phyloP scores from a whole-genome alignment of 2,888 invertebrate species.

The Nemotelus nigrinus region DNA sequence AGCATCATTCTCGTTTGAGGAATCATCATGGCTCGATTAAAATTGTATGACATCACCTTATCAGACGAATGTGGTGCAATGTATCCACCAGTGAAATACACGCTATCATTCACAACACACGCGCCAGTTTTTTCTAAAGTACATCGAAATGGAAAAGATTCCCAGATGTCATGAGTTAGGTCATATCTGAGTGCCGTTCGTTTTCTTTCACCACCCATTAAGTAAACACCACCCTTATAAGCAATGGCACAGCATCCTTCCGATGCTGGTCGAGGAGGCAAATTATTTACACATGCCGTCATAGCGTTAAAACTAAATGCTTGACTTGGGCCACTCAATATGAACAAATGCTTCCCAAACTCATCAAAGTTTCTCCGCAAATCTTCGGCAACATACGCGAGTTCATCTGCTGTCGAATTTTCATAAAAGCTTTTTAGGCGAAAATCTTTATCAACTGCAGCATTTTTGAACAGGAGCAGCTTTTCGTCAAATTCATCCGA shows the following conservation, averaged over 20 bases:
- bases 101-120: background rate
- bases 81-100: slow-evolving; percentile 33
- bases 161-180: background rate
- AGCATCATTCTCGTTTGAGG: slow-evolving; percentile 8
- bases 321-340: slow-evolving; percentile 13
- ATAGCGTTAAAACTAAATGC: slow-evolving; percentile 16
- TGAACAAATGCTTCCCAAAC: background rate
- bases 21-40: slow-evolving; percentile 15
- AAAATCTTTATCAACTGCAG: too few relatives aligned
- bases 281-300: background rate
- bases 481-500: too few relatives aligned
- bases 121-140: background rate
- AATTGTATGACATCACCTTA: slow-evolving; percentile 19
- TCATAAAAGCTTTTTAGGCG: too few relatives aligned
- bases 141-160: slow-evolving; percentile 30
- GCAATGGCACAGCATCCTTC: slow-evolving; percentile 16
- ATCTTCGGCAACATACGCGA: too few relatives aligned
- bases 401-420: too few relatives aligned
- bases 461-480: too few relatives aligned
- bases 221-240: slow-evolving; percentile 10
- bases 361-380: too few relatives aligned
- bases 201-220: slow-evolving; percentile 26
- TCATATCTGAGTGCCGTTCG: slow-evolving; percentile 24
- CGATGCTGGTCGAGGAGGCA: slow-evolving; percentile 5
- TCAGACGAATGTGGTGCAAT: background rate